Percentiles rank a stretch among this genome's conserved stretches.
Evolutionary conservation across 37 sponge, comb jelly and placozoan genomes (phyloP).

Genomic region (Corticium candelabrum): DNA sequence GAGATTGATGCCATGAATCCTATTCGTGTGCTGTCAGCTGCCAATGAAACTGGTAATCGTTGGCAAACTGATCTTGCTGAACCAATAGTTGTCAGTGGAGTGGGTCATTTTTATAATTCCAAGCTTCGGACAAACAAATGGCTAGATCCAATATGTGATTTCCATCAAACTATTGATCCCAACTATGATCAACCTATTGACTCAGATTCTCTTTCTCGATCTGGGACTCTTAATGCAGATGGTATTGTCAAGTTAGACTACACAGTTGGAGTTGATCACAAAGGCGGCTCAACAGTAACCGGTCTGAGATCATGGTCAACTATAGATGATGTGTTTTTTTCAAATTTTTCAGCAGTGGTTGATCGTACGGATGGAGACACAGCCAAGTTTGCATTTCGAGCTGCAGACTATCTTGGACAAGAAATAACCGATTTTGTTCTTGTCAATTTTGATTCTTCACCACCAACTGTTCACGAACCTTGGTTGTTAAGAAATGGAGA

Average conservation of each 20-base stretch:
- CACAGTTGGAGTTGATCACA: slow-evolving; percentile 17
- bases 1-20: slow-evolving; percentile 23
- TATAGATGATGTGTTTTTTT: slow-evolving; percentile 35
- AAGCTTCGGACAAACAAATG: slow-evolving; percentile 27
- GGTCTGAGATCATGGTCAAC: slow-evolving; percentile 9
- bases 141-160: slow-evolving; percentile 48
- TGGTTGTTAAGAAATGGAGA: slow-evolving; percentile 32
- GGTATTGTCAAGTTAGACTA: slow-evolving; percentile 42
- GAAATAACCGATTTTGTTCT: slow-evolving; percentile 27
- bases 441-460: slow-evolving; percentile 55
- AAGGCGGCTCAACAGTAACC: slow-evolving; percentile 17
- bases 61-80: slow-evolving; percentile 48
- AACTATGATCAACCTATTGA: slow-evolving; percentile 49
- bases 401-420: slow-evolving; percentile 25
- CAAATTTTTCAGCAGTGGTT: slow-evolving; percentile 12
- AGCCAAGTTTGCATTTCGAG: slow-evolving; percentile 57
- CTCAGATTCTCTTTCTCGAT: slow-evolving; percentile 34
- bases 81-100: slow-evolving; percentile 30
- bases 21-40: slow-evolving; percentile 32
- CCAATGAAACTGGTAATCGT: slow-evolving; percentile 17
- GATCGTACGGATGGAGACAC: slow-evolving; percentile 44
- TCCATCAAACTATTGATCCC: slow-evolving; percentile 2
- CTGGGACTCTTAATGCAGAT: slow-evolving; percentile 48
- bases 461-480: slow-evolving; percentile 37
- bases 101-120: slow-evolving; percentile 69